These are phyloP conservation scores for Sinosuthora webbiana DNA, from an alignment of 2,113 vertebrate species.

Conservation along the genomic window DNA sequence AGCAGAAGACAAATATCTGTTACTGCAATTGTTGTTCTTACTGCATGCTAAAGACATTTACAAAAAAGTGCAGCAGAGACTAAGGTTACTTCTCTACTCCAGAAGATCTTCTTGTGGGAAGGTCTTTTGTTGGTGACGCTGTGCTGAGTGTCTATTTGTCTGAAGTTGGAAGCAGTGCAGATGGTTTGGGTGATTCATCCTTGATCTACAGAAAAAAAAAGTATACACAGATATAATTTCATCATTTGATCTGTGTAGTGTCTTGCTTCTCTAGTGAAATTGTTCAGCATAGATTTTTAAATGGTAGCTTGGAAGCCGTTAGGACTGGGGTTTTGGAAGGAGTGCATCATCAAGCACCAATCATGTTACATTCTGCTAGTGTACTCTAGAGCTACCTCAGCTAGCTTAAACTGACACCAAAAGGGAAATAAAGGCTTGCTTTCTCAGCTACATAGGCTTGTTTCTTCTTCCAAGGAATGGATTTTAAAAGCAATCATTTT, in stretches of 20 bases:
- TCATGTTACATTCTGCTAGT: not conserved
- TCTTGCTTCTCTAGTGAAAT: not conserved
- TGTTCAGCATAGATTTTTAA: not conserved
- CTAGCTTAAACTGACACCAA: not conserved
- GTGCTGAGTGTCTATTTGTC: not conserved
- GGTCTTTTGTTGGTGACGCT: not conserved
- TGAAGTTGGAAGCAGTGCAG: not conserved
- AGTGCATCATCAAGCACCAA: not conserved
- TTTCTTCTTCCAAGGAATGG: not conserved
- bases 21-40: not conserved
- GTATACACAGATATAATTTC: not conserved
- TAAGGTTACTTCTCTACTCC: not conserved
- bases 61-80: not conserved
- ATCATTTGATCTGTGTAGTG: not conserved
- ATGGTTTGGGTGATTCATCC: not conserved
- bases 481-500: not conserved
- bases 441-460: accelerated
- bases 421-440: not conserved
- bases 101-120: not conserved
- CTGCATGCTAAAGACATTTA: not conserved
- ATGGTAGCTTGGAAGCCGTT: not conserved
- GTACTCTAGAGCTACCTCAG: not conserved
- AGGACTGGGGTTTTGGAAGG: not conserved
- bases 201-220: not conserved
- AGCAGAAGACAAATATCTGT: not conserved